A percentile compares a stretch with the other conserved stretches of the same genome.
These are phyloP conservation scores for Phoxinus dragarum DNA, from an alignment of 2,797 vertebrate genomes.

Conservation along the genomic window DNA sequence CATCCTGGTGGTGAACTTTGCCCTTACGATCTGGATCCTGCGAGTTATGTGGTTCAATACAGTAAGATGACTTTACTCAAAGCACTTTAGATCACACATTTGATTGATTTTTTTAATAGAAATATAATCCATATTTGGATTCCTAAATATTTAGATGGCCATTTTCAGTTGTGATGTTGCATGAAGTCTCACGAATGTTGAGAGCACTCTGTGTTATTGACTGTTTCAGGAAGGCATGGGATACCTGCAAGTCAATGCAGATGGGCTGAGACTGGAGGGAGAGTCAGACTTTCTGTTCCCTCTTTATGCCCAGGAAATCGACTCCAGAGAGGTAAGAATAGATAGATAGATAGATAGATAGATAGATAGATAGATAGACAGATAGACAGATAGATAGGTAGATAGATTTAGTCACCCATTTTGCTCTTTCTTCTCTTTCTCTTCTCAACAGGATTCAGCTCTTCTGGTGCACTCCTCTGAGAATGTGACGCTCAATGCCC, in stretches of 20 bases:
- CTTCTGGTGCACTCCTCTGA: constrained; percentile 88
- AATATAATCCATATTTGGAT: not conserved
- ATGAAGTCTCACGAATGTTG: not conserved
- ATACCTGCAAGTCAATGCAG: constrained; percentile 84
- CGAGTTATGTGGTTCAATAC: constrained; percentile 97
- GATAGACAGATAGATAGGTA: not conserved
- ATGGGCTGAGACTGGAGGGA: constrained; percentile 90
- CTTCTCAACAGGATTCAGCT: constrained; percentile 87
- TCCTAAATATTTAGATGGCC: not conserved
- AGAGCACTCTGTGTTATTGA: not conserved
- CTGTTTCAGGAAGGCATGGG: constrained; percentile 91
- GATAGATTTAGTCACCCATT: not conserved
- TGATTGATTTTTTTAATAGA: not conserved
- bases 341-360: fast-evolving
- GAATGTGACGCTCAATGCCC: constrained; percentile 90
- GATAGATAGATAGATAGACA: too few relatives aligned
- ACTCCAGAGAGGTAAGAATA: constrained; percentile 89
- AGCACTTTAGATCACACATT: not conserved
- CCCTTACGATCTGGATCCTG: constrained; percentile 94
- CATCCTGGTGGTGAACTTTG: constrained; percentile 91
- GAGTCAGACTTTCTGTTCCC: constrained; percentile 95
- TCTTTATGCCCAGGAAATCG: constrained; percentile 91
- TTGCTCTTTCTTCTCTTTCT: constrained; percentile 22
- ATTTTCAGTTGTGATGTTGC: not conserved
- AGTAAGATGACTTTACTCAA: constrained; percentile 72